Evolutionary conservation across 2,113 vertebrate species (phyloP), one percentile per base, ranked within the genome.

Genomic region (Collichthys lucidus): DNA sequence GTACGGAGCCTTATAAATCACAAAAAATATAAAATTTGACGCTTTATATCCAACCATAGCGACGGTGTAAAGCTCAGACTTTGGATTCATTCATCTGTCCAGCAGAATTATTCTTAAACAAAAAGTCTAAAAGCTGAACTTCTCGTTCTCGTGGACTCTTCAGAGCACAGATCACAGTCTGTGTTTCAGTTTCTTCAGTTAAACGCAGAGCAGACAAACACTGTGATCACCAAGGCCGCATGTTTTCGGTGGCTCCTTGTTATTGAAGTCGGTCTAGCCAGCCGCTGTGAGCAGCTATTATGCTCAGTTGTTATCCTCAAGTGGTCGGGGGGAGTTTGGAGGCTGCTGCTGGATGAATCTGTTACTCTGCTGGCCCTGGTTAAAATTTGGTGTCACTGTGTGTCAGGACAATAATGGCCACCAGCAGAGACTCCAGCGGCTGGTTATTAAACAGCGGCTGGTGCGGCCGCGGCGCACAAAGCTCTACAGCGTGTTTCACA

Each of bases 401-500:
- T 77, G 87, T 90, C 75, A 84, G 65, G 76, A 70, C 55, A 53
- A 86, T 83, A 91, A 90, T 90, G 88, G 86, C 83, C 81, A 50
- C 77, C 83, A 80, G 83, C 86, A 79, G 89, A 77, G 88, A 9
- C 47, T 49, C 71, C 46, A 40, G 40, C 40, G 24, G 77, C 80
- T 29, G 64, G 80, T 84, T 86, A 87, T 87, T 91, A 88, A 91
- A 80, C 62, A 80, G 75, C 91, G 90, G 91, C 91, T 86, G 94
- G 84, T 92, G 72, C 50, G 70, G 85, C 86, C 64, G 90, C 83
- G 87, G 87, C 67, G 85, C 91, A 95, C 96, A 96, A 95, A 94
- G 95, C 85, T 57, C 57, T 0, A 89, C 92, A 86, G 93, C 89
- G 86, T 82, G 88, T 84, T 94, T 82, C 91, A 92, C 89, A 86